phyloP scores from a whole-genome alignment of 1,140 invertebrate species.

The Tyrophagus putrescentiae region DNA sequence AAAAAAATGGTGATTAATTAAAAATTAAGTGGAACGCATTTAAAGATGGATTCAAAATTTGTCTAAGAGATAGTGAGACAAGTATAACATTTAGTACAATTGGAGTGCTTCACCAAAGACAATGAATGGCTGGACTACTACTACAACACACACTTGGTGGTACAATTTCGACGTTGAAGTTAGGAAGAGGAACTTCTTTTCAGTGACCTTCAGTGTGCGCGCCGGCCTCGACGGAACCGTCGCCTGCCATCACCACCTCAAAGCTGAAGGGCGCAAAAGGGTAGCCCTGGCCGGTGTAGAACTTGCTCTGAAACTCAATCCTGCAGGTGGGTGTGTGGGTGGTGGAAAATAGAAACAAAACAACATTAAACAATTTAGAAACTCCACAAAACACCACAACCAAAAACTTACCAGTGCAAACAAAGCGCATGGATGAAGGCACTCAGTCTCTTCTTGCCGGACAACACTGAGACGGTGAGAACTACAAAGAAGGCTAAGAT shows the following conservation, averaged over 20 bases:
- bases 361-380: too few relatives aligned
- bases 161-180: too few relatives aligned
- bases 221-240: background rate
- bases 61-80: background rate
- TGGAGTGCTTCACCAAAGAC: too few relatives aligned
- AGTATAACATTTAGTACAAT: background rate
- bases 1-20: background rate
- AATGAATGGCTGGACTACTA: too few relatives aligned
- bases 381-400: too few relatives aligned
- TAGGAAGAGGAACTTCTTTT: background rate
- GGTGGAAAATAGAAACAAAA: too few relatives aligned
- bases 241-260: slow-evolving; percentile 35
- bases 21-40: too few relatives aligned
- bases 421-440: slow-evolving; percentile 93
- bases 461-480: slow-evolving; percentile 67
- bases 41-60: too few relatives aligned
- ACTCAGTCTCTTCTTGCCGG: slow-evolving; percentile 90
- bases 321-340: too few relatives aligned
- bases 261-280: slow-evolving; percentile 33
- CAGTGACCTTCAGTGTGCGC: background rate
- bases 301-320: slow-evolving; percentile 49
- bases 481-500: slow-evolving; percentile 68
- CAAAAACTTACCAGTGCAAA: slow-evolving; percentile 80
- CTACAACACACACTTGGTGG: too few relatives aligned
- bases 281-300: slow-evolving; percentile 35